Conservation (phyloP, 2,888 invertebrate species). For the Nemotelus nigrinus region DNA sequence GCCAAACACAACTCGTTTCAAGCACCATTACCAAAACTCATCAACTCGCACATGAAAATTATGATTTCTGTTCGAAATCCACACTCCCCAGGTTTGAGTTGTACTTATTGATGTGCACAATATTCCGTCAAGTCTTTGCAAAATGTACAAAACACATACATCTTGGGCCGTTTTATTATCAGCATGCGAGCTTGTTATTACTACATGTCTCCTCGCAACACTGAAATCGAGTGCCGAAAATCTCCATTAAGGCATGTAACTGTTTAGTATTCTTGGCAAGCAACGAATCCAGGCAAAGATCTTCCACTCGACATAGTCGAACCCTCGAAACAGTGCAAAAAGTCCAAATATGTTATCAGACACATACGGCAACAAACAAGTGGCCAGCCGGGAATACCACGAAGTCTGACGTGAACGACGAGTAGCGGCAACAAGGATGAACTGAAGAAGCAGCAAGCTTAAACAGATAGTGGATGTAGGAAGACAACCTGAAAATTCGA, state of each 20-base stretch:
- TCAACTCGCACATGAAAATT: too few relatives aligned
- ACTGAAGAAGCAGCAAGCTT: neutral
- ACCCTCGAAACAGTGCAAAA: conserved; percentile 9
- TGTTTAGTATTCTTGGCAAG: conserved; percentile 38
- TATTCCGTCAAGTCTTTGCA: too few relatives aligned
- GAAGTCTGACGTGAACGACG: too few relatives aligned
- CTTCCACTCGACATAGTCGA: neutral
- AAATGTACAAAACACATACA: too few relatives aligned
- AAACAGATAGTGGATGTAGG: neutral
- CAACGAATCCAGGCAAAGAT: conserved; percentile 9
- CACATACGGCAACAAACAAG: conserved; percentile 10
- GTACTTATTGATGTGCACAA: too few relatives aligned
- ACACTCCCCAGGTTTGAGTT: too few relatives aligned
- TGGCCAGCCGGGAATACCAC: neutral
- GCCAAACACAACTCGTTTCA: too few relatives aligned
- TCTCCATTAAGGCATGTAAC: conserved; percentile 13
- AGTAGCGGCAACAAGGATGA: neutral
- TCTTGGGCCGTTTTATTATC: neutral
- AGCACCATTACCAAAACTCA: too few relatives aligned
- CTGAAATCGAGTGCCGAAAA: conserved; percentile 26
- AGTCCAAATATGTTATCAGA: conserved; percentile 1
- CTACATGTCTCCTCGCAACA: neutral
- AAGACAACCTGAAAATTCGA: conserved; percentile 20
- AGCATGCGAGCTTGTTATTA: neutral
- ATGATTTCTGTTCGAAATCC: too few relatives aligned